Base-by-base conservation (phyloP, 2,113 vertebrate species). In the Elgaria multicarinata region DNA sequence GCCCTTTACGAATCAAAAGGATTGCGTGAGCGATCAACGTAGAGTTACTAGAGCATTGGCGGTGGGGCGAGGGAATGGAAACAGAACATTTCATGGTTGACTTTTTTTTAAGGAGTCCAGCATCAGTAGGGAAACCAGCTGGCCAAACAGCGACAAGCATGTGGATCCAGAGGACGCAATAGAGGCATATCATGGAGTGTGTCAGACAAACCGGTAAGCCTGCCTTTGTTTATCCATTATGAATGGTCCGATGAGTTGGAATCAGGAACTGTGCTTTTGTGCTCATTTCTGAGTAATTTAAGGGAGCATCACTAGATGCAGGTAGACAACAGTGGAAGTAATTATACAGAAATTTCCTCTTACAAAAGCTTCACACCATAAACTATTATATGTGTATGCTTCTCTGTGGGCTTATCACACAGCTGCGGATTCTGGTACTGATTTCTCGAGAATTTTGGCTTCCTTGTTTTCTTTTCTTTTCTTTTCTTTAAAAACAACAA, bases 161-260 rank as follows among this genome's bases (percentile, higher is more conserved):
- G 69, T 97, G 3, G 98, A 98, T 79, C 96, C 95, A 90, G 98
- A 98, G 26, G 97, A 98, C 0, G 97, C 93, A 0, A 95, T 98
- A 0, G 94, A 97, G 88, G 97, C 97, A 2, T 98, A 98, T 75
- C 97, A 98, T 13, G 97, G 97, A 10, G 95, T 98, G 89, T 97
- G 95, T 1, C 97, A 99, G 96, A 97, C 98, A 0, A 99, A 99
- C 85, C 96, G 97, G 98, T 99, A 97, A 97, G 95, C 13, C 71
- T 75, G 90, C 58, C 79, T 90, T 82, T n/a, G 53, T 77, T 58
- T 22, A 33, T 53, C 31, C 20, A 20, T 53, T 64, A 39, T 71
- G n/a, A 81, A 42, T 20, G 39, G 39, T 22, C 58, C 22, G 31
- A 42, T 33, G 46, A 39, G 62, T 31, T 46, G n/a, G 10, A 58